phyloP scores from a whole-genome alignment of 2,888 invertebrate genomes.

The Caenorhabditis imperialis region DNA sequence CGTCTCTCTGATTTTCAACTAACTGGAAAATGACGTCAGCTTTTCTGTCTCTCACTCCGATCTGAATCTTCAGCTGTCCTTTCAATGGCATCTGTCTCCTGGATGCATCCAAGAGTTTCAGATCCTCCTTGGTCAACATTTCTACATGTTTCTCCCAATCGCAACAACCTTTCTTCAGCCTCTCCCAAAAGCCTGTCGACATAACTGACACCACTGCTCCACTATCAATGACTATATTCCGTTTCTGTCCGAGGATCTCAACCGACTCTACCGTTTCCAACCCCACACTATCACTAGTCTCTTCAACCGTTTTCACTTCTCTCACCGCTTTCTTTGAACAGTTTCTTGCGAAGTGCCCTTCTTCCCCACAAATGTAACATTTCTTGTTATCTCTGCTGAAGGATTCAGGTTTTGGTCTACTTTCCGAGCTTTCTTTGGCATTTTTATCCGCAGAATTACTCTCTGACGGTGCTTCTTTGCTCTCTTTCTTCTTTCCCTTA shows the following conservation, averaged over 20 bases:
- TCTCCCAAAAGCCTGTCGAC: not conserved
- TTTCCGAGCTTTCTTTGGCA: too few species aligned
- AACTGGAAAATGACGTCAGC: not conserved
- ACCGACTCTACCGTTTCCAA: not conserved
- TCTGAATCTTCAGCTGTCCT: not conserved
- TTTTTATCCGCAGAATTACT: too few species aligned
- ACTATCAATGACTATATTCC: not conserved
- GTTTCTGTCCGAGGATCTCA: not conserved
- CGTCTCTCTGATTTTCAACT: not conserved
- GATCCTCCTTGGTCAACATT: not conserved
- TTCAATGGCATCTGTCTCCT: not conserved
- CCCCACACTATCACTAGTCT: not conserved
- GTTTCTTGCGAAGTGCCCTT: not conserved
- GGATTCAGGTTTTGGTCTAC: too few species aligned
- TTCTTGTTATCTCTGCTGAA: not conserved
- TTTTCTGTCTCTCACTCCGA: not conserved
- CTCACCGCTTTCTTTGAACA: not conserved
- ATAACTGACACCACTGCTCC: not conserved
- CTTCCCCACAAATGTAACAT: not conserved
- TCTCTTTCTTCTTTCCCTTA: too few species aligned
- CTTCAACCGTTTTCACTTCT: not conserved
- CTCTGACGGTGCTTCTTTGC: too few species aligned
- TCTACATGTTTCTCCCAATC: not conserved
- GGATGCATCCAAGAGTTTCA: not conserved
- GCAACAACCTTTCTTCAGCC: not conserved